phyloP scores from a whole-genome alignment of 1,140 invertebrate species.

The Sycophaga agraensis region DNA sequence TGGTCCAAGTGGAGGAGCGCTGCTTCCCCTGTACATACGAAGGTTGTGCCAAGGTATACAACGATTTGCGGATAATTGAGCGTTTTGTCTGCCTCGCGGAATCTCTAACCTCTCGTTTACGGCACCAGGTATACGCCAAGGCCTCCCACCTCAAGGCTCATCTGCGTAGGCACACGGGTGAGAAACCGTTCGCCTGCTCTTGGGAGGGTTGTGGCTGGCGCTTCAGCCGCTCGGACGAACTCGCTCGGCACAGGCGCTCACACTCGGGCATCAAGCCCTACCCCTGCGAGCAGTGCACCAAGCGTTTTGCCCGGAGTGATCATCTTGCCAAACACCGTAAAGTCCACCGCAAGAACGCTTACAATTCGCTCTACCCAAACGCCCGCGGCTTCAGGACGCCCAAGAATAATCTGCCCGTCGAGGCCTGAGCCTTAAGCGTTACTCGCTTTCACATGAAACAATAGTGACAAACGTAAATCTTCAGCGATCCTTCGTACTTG shows the following conservation, averaged over 20 bases:
- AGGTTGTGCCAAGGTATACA: slow-evolving; percentile 50
- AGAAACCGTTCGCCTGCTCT: slow-evolving; percentile 88
- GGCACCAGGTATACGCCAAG: slow-evolving; percentile 79
- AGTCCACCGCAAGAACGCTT: slow-evolving; percentile 70
- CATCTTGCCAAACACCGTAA: slow-evolving; percentile 88
- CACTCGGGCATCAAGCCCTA: slow-evolving; percentile 87
- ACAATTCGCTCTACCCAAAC: slow-evolving; percentile 42
- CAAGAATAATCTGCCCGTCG: too few relatives aligned
- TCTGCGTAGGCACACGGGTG: slow-evolving; percentile 87
- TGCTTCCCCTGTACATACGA: slow-evolving; percentile 68
- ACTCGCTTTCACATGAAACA: too few relatives aligned
- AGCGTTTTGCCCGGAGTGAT: slow-evolving; percentile 86
- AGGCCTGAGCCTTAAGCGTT: too few relatives aligned
- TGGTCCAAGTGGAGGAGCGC: slow-evolving; percentile 47
- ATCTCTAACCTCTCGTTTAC: too few relatives aligned
- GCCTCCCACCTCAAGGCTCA: slow-evolving; percentile 93
- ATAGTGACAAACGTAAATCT: too few relatives aligned
- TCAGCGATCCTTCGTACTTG: too few relatives aligned
- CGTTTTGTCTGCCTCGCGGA: too few relatives aligned
- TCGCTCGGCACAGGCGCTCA: slow-evolving; percentile 79
- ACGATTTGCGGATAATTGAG: neutral
- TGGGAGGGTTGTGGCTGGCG: slow-evolving; percentile 93
- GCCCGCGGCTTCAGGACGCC: slow-evolving; percentile 31
- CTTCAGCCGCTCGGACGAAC: slow-evolving; percentile 91
- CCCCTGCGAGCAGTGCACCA: slow-evolving; percentile 78